Conservation (phyloP, 2,888 invertebrate species). For the Eupithecia vulgata region DNA sequence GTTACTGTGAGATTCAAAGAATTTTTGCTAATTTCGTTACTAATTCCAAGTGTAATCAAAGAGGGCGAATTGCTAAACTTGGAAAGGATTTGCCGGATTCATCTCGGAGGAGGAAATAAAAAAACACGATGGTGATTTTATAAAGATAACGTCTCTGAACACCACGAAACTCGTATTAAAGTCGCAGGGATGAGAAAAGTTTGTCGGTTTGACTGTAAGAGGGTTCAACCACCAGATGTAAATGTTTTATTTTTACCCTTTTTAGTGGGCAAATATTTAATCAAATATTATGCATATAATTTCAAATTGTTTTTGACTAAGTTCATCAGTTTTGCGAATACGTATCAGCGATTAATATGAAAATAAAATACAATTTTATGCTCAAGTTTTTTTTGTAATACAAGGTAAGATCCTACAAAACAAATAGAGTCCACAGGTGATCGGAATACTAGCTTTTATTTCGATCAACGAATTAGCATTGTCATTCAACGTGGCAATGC, state of each 20-base stretch:
- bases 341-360: too few species aligned
- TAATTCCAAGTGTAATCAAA: conserved; percentile 37
- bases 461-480: too few species aligned
- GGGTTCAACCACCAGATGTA: conserved; percentile 22
- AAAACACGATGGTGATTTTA: conserved; percentile 64
- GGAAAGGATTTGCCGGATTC: conserved; percentile 32
- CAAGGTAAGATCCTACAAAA: too few species aligned
- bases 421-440: too few species aligned
- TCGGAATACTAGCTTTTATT: too few species aligned
- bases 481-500: too few species aligned
- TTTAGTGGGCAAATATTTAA: neutral
- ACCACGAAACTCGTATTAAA: conserved; percentile 70
- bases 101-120: conserved; percentile 43
- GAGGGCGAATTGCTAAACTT: conserved; percentile 37
- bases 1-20: conserved; percentile 9
- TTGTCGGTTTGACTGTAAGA: conserved; percentile 53
- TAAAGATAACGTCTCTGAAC: conserved; percentile 64
- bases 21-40: conserved; percentile 39
- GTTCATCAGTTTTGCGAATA: too few species aligned
- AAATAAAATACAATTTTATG: too few species aligned
- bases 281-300: neutral
- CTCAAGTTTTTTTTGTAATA: neutral
- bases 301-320: too few species aligned
- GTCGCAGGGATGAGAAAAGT: conserved; percentile 65
- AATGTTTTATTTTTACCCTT: neutral